Conservation (phyloP, 2,113 vertebrate species). For the Oostethus manadensis region DNA sequence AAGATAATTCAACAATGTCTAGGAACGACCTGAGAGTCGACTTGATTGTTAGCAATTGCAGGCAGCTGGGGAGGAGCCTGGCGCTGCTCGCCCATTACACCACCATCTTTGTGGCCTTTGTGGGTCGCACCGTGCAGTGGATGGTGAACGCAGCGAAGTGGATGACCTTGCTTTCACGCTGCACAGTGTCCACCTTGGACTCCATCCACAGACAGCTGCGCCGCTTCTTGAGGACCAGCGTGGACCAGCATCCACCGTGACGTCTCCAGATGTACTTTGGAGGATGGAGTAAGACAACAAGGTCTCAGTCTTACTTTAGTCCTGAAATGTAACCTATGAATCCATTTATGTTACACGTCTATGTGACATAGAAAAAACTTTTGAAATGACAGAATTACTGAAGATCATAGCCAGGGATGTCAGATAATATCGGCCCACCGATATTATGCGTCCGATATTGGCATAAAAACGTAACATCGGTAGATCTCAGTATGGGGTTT, state of each 20-base stretch:
- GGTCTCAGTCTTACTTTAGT: not conserved
- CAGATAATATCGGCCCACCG: no score
- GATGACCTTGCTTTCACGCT: conserved; percentile 53
- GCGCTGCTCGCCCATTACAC: conserved; percentile 65
- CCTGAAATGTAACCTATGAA: not conserved
- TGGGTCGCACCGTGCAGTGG: conserved; percentile 54
- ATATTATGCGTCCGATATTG: no score
- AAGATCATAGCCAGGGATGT: no score
- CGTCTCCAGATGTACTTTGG: not conserved
- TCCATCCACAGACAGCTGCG: conserved; percentile 58
- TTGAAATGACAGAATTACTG: no score
- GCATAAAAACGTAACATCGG: no score
- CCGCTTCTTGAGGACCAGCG: conserved; percentile 38
- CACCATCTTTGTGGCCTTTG: conserved; percentile 54
- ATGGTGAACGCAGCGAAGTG: conserved; percentile 59
- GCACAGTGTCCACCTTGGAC: conserved; percentile 54
- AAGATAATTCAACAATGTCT: conserved; percentile 36
- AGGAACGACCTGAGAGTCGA: conserved; percentile 56
- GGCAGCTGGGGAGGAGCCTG: conserved; percentile 65
- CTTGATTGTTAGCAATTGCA: conserved; percentile 56
- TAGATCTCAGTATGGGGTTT: no score
- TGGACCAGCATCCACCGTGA: conserved; percentile 23
- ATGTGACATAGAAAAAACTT: not conserved
- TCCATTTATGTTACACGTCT: not conserved
- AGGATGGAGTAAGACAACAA: not conserved